A percentile compares a stretch with the other conserved stretches of the same genome.
Evolutionary conservation across 2,113 vertebrate genomes (phyloP).

Genomic region (Danio rerio): DNA sequence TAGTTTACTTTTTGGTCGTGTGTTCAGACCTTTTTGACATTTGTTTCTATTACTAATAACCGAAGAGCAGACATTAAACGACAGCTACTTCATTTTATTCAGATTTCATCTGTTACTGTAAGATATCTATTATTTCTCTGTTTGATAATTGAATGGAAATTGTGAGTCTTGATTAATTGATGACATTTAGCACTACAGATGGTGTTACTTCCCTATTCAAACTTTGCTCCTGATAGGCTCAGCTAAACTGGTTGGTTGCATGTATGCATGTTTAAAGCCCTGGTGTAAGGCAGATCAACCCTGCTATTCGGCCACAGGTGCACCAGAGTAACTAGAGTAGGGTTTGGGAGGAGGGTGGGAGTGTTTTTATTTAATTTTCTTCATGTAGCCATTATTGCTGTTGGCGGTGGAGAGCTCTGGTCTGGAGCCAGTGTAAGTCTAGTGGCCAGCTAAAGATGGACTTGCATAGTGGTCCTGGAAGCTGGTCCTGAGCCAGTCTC

Average conservation of each 20-base stretch:
- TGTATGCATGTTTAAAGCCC: constrained; percentile 7
- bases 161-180: neutral
- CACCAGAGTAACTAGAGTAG: constrained; percentile 33
- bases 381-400: constrained; percentile 18
- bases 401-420: constrained; percentile 21
- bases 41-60: neutral
- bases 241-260: constrained; percentile 28
- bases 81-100: neutral
- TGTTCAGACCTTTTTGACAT: neutral
- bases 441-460: constrained; percentile 46
- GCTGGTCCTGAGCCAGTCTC: constrained; percentile 75
- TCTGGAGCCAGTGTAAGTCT: constrained; percentile 50
- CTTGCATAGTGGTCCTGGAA: constrained; percentile 81
- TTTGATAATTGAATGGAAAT: neutral
- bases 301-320: constrained; percentile 42
- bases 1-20: neutral
- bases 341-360: neutral
- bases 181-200: neutral
- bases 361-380: constrained; percentile 16
- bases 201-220: constrained; percentile 15
- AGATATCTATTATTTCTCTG: neutral
- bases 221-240: neutral
- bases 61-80: neutral
- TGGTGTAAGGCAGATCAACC: constrained; percentile 40
- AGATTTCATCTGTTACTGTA: neutral